Percentiles rank a stretch among this genome's conserved stretches.
Evolutionary conservation across 2,888 invertebrate species (phyloP).

Genomic region (Agriopis marginaria): DNA sequence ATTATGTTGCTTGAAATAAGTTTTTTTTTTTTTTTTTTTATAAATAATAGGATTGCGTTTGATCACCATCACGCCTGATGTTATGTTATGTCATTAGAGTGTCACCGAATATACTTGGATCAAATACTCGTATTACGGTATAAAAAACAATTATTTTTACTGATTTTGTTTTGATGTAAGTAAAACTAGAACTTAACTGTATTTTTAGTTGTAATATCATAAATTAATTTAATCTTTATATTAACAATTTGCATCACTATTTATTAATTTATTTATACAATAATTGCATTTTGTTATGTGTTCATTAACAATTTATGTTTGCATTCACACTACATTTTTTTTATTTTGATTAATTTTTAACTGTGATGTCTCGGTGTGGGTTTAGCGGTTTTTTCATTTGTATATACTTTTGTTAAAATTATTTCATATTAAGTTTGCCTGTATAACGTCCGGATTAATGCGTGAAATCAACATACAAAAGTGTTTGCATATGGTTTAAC

Average conservation of each 20-base stretch:
- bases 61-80: no score
- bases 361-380: slow-evolving; percentile 80
- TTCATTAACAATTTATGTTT: slow-evolving; percentile 41
- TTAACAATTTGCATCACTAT: slow-evolving; percentile 41
- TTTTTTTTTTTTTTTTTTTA: no score
- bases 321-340: slow-evolving; percentile 45
- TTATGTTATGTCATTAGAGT: no score
- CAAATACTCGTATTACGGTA: no score
- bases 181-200: not conserved
- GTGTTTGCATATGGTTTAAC: slow-evolving; percentile 74
- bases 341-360: slow-evolving; percentile 52
- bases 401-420: slow-evolving; percentile 55
- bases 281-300: slow-evolving; percentile 36
- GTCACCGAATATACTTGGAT: no score
- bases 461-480: slow-evolving; percentile 10
- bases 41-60: no score
- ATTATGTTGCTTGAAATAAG: no score
- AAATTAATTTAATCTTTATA: slow-evolving; percentile 10
- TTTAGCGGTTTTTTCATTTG: slow-evolving; percentile 72
- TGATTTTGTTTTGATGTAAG: not conserved
- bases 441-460: not conserved
- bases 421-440: not conserved
- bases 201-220: not conserved
- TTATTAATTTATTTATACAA: slow-evolving; percentile 25
- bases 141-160: not conserved